Conservation (phyloP, 2,797 vertebrate species). For the Syncerus caffer region DNA sequence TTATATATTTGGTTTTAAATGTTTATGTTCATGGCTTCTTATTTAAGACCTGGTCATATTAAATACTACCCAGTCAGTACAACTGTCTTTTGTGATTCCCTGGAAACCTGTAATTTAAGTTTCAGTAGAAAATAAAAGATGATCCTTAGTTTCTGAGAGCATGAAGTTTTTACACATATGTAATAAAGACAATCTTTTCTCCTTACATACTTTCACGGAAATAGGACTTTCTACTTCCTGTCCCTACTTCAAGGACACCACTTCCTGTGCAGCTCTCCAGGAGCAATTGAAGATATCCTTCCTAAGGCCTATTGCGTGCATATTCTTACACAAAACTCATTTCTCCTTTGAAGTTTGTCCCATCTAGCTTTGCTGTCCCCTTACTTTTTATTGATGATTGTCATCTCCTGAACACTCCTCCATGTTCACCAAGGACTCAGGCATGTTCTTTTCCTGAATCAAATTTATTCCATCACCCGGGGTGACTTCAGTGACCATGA, state of each 20-base stretch:
- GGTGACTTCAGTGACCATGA: background rate
- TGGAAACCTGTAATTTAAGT: slow-evolving; percentile 19
- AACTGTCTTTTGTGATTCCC: slow-evolving; percentile 56
- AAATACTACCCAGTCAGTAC: slow-evolving; percentile 74
- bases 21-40: slow-evolving; percentile 74
- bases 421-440: background rate
- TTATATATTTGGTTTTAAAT: slow-evolving; percentile 81
- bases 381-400: background rate
- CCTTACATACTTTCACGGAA: background rate
- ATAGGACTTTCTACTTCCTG: background rate
- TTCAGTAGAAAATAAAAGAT: background rate
- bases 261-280: background rate
- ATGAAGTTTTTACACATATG: background rate
- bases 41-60: slow-evolving; percentile 82
- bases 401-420: background rate
- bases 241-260: background rate
- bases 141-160: background rate
- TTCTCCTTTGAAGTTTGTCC: background rate
- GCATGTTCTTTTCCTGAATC: background rate
- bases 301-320: too few relatives aligned
- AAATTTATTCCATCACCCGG: background rate
- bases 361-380: background rate
- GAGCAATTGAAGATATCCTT: background rate
- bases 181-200: background rate
- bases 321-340: background rate